Evolutionary conservation across 2,113 vertebrate genomes (phyloP).

Genomic region (Spheniscus mendiculus): DNA sequence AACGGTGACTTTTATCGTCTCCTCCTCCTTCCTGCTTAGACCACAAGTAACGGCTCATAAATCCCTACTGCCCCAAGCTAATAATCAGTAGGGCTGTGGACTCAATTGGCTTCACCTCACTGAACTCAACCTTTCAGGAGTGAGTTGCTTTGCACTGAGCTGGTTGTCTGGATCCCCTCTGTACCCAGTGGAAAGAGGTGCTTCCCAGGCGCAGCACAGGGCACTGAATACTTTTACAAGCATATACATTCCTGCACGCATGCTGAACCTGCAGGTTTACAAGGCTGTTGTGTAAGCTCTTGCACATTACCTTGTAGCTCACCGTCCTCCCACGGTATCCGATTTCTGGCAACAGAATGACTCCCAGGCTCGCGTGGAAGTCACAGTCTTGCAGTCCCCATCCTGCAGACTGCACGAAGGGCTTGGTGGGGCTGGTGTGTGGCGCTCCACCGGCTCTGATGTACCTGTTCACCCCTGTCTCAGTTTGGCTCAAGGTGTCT

Average conservation of each 20-base stretch:
- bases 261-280: neutral
- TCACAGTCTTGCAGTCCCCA: neutral
- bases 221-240: too few relatives aligned
- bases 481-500: neutral
- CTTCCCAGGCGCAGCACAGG: neutral
- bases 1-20: neutral
- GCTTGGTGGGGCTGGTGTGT: neutral
- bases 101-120: neutral
- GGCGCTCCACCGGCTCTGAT: neutral
- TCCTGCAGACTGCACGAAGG: neutral
- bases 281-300: neutral
- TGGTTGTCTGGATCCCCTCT: neutral
- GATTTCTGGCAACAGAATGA: neutral
- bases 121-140: neutral
- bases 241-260: too few relatives aligned
- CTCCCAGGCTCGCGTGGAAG: neutral
- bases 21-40: neutral
- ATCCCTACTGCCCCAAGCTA: neutral
- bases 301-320: too few relatives aligned
- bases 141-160: neutral
- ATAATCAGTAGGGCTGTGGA: neutral
- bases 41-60: neutral
- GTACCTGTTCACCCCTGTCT: neutral
- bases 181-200: neutral
- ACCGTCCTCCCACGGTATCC: neutral